Percentiles rank a stretch among this genome's conserved stretches.
These are phyloP conservation scores for Melanerpes formicivorus DNA, from an alignment of 2,113 vertebrate genomes.

Conservation along the genomic window DNA sequence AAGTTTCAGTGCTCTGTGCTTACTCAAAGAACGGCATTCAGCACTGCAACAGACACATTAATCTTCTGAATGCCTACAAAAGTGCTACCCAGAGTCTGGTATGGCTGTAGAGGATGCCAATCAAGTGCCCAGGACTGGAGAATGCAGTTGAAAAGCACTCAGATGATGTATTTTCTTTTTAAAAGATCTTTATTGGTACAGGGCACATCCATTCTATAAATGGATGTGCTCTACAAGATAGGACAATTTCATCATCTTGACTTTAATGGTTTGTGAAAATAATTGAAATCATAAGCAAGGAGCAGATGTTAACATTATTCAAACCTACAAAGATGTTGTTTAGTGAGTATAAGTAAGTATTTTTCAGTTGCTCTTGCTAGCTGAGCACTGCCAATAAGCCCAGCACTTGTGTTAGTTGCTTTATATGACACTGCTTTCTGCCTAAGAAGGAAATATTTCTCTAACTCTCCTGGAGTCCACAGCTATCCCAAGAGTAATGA, in stretches of 20 bases:
- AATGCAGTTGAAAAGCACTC: constrained; percentile 27
- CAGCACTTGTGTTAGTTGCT: neutral
- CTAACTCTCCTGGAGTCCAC: constrained; percentile 41
- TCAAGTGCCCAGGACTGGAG: constrained; percentile 8
- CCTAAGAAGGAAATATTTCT: constrained; percentile 67
- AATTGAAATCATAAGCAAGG: constrained; percentile 46
- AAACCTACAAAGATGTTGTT: constrained; percentile 12
- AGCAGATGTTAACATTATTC: neutral
- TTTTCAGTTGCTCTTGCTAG: constrained; percentile 1
- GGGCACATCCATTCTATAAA: neutral
- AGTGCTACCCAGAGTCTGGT: constrained; percentile 35
- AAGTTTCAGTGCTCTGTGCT: constrained; percentile 35
- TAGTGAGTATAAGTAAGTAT: constrained; percentile 19
- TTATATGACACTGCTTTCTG: constrained; percentile 41
- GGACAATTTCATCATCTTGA: constrained; percentile 37
- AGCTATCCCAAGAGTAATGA: constrained; percentile 62
- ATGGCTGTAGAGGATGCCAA: constrained; percentile 54
- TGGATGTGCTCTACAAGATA: neutral
- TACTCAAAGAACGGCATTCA: constrained; percentile 41
- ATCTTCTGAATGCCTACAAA: constrained; percentile 57
- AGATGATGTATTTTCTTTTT: constrained; percentile 16
- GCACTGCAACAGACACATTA: constrained; percentile 8
- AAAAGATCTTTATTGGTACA: constrained; percentile 38
- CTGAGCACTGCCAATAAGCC: neutral
- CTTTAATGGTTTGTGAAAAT: constrained; percentile 31